phyloP scores from a whole-genome alignment of 2,797 vertebrate genomes.

The Acrossocheilus fasciatus region DNA sequence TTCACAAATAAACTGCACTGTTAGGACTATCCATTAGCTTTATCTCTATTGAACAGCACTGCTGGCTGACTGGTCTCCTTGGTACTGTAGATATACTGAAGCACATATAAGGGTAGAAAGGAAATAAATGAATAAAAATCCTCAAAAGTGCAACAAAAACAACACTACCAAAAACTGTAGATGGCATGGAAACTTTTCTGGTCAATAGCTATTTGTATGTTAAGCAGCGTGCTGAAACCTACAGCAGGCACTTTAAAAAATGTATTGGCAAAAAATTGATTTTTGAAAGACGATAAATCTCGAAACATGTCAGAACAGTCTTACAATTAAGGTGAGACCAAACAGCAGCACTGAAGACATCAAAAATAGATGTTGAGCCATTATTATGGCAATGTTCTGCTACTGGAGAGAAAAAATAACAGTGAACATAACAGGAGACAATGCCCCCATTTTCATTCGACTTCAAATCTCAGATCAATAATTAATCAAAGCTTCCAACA shows the following conservation, averaged over 20 bases:
- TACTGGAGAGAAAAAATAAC: not conserved
- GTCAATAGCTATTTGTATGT: constrained; percentile 31
- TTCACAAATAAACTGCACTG: not conserved
- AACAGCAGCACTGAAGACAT: constrained; percentile 8
- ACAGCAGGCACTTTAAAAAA: constrained; percentile 3
- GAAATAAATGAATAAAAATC: constrained; percentile 7
- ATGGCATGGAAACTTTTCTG: not conserved
- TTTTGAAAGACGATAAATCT: constrained; percentile 4
- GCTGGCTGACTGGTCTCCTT: not conserved
- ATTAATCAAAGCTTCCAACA: constrained; percentile 71
- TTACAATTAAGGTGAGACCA: constrained; percentile 34
- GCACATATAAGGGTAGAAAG: not conserved
- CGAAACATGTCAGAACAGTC: constrained; percentile 2
- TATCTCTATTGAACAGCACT: constrained; percentile 22
- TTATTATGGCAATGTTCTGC: not conserved
- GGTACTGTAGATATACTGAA: constrained; percentile 20
- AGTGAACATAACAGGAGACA: constrained; percentile 34
- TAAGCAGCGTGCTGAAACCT: not conserved
- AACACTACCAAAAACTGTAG: not conserved
- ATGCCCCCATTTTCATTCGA: constrained; percentile 59
- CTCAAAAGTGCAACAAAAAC: not conserved
- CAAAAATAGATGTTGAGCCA: not conserved
- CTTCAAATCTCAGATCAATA: constrained; percentile 73
- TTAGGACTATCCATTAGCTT: constrained; percentile 1
- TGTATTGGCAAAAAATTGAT: not conserved